Percentiles rank a stretch among this genome's conserved stretches.
Evolutionary conservation across 2,888 invertebrate genomes (phyloP).

Genomic region (Lithophane socia): DNA sequence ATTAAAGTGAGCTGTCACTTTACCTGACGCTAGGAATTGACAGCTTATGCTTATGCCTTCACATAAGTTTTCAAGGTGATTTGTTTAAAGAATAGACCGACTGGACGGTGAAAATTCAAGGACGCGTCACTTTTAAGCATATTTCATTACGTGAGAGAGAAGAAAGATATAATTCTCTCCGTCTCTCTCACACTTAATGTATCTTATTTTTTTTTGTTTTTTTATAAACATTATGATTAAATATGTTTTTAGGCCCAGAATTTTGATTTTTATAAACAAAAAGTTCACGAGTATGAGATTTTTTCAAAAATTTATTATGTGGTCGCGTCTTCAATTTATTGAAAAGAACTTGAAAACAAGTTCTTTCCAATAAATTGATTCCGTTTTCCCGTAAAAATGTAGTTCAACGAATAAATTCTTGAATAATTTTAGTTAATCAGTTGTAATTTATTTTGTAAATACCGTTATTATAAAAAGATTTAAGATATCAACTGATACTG

Average conservation of each 20-base stretch:
- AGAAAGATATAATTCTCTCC: too few species aligned
- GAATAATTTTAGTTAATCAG: constrained; percentile 41
- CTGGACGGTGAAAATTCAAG: too few species aligned
- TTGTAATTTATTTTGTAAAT: constrained; percentile 31
- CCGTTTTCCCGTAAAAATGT: constrained; percentile 37
- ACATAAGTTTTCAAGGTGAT: too few species aligned
- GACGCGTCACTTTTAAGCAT: too few species aligned
- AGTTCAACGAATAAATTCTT: constrained; percentile 41
- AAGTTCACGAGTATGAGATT: neutral
- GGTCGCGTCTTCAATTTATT: neutral
- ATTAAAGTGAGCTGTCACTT: too few species aligned
- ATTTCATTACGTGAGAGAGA: too few species aligned
- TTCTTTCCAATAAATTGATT: neutral
- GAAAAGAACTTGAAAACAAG: constrained; percentile 18
- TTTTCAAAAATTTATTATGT: constrained; percentile 13
- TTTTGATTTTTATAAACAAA: neutral
- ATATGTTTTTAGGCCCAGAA: neutral
- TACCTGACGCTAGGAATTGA: too few species aligned
- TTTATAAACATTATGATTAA: neutral
- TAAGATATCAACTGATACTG: neutral
- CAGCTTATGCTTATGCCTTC: too few species aligned
- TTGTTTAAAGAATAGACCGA: too few species aligned
- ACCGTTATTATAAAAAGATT: constrained; percentile 32
- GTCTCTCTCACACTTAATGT: too few species aligned
- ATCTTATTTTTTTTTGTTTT: neutral